These are phyloP conservation scores for Hydrocynus forskahlii DNA, from an alignment of 2,797 vertebrate species.

Conservation along the genomic window DNA sequence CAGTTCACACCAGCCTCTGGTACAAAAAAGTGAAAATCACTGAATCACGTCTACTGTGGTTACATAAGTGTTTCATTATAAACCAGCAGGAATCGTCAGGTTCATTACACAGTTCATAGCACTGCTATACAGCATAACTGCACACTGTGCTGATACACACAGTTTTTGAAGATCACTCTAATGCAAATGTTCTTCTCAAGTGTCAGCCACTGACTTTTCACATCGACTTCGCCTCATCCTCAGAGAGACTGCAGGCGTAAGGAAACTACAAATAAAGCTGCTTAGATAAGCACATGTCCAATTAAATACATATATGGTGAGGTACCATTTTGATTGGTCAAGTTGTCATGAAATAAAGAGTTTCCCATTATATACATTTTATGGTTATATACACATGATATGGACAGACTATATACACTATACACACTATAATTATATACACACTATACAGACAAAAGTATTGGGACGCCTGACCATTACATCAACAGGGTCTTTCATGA, in stretches of 20 bases:
- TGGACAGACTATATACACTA: too few species aligned
- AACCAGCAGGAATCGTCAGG: background rate
- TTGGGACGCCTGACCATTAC: too few species aligned
- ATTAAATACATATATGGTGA: too few species aligned
- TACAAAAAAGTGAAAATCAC: background rate
- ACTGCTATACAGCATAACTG: slow-evolving; percentile 13
- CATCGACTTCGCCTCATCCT: background rate
- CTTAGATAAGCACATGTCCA: background rate
- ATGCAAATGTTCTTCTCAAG: background rate
- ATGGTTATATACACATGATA: too few species aligned
- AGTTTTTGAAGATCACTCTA: slow-evolving; percentile 27
- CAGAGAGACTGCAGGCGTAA: background rate
- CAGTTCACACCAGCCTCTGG: too few species aligned
- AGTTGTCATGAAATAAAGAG: too few species aligned
- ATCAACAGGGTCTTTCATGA: too few species aligned
- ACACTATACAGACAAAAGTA: too few species aligned
- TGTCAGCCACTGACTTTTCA: slow-evolving; percentile 4
- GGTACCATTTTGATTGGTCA: too few species aligned
- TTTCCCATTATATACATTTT: too few species aligned
- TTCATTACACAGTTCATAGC: background rate
- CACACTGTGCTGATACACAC: slow-evolving; percentile 31
- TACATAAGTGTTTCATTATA: slow-evolving; percentile 2
- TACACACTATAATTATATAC: too few species aligned
- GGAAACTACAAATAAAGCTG: background rate
- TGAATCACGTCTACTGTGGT: background rate